phyloP scores from a whole-genome alignment of 2,888 invertebrate genomes.

The Malthinus seriepunctatus region DNA sequence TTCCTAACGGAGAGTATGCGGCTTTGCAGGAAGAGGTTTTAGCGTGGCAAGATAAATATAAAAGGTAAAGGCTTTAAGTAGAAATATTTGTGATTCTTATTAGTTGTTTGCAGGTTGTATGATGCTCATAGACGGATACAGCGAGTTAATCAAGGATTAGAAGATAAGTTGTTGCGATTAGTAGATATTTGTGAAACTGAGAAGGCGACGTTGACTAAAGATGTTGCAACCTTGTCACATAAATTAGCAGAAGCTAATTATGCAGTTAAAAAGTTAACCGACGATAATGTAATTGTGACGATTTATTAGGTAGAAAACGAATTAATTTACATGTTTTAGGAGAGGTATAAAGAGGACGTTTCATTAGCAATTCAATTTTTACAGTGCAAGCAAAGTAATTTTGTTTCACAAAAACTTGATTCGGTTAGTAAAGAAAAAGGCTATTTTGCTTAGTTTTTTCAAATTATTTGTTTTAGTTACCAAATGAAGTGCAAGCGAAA shows the following conservation, averaged over 20 bases:
- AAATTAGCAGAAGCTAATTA: constrained; percentile 84
- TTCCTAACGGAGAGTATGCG: constrained; percentile 70
- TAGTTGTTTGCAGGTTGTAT: constrained; percentile 66
- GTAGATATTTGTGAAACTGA: constrained; percentile 92
- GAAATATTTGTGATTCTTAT: not conserved
- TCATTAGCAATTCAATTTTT: constrained; percentile 90
- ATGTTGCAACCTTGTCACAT: constrained; percentile 82
- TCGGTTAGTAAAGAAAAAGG: constrained; percentile 66
- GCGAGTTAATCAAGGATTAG: constrained; percentile 91
- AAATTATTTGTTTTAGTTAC: constrained; percentile 67
- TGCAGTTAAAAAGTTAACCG: constrained; percentile 78
- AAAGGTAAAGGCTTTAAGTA: constrained; percentile 61
- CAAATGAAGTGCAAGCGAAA: constrained; percentile 88
- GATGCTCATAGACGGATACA: constrained; percentile 94
- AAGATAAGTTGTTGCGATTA: constrained; percentile 89
- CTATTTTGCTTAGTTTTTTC: not conserved
- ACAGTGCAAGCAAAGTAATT: constrained; percentile 94
- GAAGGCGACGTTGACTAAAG: constrained; percentile 82
- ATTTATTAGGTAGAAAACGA: constrained; percentile 12
- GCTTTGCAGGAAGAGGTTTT: constrained; percentile 81
- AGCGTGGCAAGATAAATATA: constrained; percentile 93
- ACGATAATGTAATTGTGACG: constrained; percentile 75
- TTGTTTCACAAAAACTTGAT: constrained; percentile 89
- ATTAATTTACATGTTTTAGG: constrained; percentile 62
- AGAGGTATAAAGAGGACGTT: constrained; percentile 91